phyloP scores from a whole-genome alignment of 2,888 invertebrate genomes.

The Drosophila subsilvestris region DNA sequence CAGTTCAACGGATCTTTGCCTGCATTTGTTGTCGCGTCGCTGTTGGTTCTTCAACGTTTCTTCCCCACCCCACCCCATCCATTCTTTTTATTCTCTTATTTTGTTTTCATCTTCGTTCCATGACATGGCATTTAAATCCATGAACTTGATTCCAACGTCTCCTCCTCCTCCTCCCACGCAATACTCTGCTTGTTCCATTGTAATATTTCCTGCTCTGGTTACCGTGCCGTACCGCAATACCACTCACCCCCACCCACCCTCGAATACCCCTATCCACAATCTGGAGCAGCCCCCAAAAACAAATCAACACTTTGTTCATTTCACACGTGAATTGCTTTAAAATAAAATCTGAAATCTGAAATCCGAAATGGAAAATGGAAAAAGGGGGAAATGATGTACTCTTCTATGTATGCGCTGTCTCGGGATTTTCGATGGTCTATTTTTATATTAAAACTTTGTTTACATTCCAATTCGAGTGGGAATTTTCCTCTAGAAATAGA shows the following conservation, averaged over 20 bases:
- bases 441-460: slow-evolving; percentile 59
- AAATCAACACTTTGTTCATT: slow-evolving; percentile 77
- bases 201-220: slow-evolving; percentile 62
- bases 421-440: slow-evolving; percentile 50
- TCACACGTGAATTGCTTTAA: slow-evolving; percentile 74
- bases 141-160: slow-evolving; percentile 64
- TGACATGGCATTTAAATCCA: slow-evolving; percentile 51
- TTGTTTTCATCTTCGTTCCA: slow-evolving; percentile 16
- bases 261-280: background rate
- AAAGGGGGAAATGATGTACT: slow-evolving; percentile 34
- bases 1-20: slow-evolving; percentile 49
- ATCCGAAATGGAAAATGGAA: slow-evolving; percentile 21
- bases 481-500: slow-evolving; percentile 50
- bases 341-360: slow-evolving; percentile 47
- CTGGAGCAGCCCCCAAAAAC: slow-evolving; percentile 30
- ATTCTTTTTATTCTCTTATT: background rate
- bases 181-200: slow-evolving; percentile 53
- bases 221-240: slow-evolving; percentile 3
- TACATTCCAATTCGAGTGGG: slow-evolving; percentile 61
- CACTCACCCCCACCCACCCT: slow-evolving; percentile 2
- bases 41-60: too few species aligned
- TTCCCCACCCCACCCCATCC: background rate
- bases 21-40: slow-evolving; percentile 37
- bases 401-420: background rate
- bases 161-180: slow-evolving; percentile 44